phyloP scores from a whole-genome alignment of 2,888 invertebrate genomes.

The Halictus ligatus region DNA sequence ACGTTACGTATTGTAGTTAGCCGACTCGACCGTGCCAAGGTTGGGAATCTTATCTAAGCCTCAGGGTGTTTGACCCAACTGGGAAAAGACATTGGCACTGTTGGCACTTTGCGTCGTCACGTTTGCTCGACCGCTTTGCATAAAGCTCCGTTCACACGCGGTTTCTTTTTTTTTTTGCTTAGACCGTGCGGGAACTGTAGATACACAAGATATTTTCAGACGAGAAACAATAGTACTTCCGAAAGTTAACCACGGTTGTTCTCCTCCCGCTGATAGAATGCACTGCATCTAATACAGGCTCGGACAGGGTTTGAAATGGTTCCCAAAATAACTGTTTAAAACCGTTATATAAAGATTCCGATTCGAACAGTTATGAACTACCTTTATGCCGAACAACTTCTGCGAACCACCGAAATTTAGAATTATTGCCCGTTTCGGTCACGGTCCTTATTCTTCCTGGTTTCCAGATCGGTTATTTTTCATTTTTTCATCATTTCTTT shows the following conservation, averaged over 20 bases:
- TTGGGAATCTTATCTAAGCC: constrained; percentile 79
- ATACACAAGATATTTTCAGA: not conserved
- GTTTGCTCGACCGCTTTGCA: constrained; percentile 36
- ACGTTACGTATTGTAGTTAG: constrained; percentile 61
- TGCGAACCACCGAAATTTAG: no score
- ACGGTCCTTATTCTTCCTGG: no score
- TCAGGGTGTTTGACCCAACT: constrained; percentile 80
- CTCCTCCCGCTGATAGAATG: not conserved
- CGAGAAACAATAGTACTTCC: not conserved
- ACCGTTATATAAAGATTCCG: not conserved
- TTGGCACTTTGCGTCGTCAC: constrained; percentile 47
- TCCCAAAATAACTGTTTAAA: not conserved
- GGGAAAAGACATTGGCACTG: constrained; percentile 77
- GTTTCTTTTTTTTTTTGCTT: not conserved
- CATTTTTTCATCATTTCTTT: no score
- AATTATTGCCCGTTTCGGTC: no score
- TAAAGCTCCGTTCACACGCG: constrained; percentile 52
- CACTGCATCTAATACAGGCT: not conserved
- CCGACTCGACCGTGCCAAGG: constrained; percentile 75
- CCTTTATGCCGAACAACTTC: no score
- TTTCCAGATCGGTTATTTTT: no score
- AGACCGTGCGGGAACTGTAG: not conserved
- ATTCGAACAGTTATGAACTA: no score
- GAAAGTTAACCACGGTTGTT: no score
- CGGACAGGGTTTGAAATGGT: no score